Percentiles rank a stretch among this genome's conserved stretches.
phyloP scores from a whole-genome alignment of 1,140 invertebrate genomes.

The Anastrepha obliqua region DNA sequence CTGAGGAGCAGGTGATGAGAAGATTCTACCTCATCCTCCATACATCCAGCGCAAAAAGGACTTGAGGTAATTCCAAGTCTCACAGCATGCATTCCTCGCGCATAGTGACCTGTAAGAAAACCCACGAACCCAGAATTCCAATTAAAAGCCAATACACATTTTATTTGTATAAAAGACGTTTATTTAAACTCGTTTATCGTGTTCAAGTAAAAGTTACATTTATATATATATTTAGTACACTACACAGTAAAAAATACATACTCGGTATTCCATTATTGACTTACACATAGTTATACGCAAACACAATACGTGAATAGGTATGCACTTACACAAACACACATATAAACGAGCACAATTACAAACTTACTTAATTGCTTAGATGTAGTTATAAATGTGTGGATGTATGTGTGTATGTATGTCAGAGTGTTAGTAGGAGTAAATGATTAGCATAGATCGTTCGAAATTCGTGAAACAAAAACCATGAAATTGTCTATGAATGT shows the following conservation, averaged over 20 bases:
- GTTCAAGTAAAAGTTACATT: conserved; percentile 48
- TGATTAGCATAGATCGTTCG: not conserved
- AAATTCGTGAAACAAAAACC: not conserved
- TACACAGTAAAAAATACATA: conserved; percentile 50
- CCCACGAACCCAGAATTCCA: too few species aligned
- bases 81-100: too few species aligned
- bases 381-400: not conserved
- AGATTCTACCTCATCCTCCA: too few species aligned
- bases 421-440: not conserved
- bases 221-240: conserved; percentile 17
- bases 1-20: too few species aligned
- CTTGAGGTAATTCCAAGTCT: too few species aligned
- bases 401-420: not conserved
- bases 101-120: too few species aligned
- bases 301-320: not conserved
- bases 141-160: not conserved
- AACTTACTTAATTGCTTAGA: not conserved
- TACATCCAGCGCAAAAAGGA: too few species aligned
- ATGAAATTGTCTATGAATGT: not conserved
- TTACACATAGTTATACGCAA: conserved; percentile 26
- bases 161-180: conserved; percentile 49
- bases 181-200: conserved; percentile 42
- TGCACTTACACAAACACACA: not conserved
- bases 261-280: conserved; percentile 41
- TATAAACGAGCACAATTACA: not conserved